These are phyloP conservation scores for Syritta pipiens DNA, from an alignment of 2,888 invertebrate species.

Conservation along the genomic window DNA sequence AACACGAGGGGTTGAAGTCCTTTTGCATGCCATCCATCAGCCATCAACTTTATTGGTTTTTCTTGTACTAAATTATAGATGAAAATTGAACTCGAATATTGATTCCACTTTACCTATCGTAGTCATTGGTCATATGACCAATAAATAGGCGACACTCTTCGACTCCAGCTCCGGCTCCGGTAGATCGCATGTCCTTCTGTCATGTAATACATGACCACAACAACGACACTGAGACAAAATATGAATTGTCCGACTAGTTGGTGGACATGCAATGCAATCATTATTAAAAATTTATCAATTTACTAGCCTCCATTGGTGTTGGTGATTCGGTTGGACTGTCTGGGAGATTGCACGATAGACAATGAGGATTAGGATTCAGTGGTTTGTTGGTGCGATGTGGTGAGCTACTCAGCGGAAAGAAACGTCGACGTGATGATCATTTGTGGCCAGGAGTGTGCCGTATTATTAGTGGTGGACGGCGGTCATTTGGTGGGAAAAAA, in stretches of 20 bases:
- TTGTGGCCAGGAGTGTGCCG: constrained; percentile 27
- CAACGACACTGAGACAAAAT: constrained; percentile 25
- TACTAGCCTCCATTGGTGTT: constrained; percentile 34
- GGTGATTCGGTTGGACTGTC: constrained; percentile 47
- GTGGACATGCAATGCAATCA: constrained; percentile 71
- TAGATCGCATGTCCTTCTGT: constrained; percentile 56
- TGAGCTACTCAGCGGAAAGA: constrained; percentile 15
- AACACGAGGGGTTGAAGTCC: constrained; percentile 28
- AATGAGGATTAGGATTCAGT: constrained; percentile 53
- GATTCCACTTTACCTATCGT: constrained; percentile 51
- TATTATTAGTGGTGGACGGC: constrained; percentile 25
- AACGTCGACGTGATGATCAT: constrained; percentile 40
- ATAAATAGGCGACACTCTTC: constrained; percentile 20
- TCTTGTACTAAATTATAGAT: constrained; percentile 52
- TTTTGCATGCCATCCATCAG: constrained; percentile 25
- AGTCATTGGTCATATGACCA: constrained; percentile 19
- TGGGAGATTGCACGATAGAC: constrained; percentile 60
- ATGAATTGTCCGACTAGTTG: constrained; percentile 56
- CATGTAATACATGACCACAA: constrained; percentile 44
- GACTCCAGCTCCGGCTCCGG: constrained; percentile 8
- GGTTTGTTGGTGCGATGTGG: constrained; percentile 20
- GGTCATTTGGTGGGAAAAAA: constrained; percentile 22
- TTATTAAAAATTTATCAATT: constrained; percentile 71
- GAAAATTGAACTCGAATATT: constrained; percentile 54
- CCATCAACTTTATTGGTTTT: constrained; percentile 48